Base-by-base conservation (phyloP, 2,888 invertebrate genomes). In the Oegoconia quadripuncta region DNA sequence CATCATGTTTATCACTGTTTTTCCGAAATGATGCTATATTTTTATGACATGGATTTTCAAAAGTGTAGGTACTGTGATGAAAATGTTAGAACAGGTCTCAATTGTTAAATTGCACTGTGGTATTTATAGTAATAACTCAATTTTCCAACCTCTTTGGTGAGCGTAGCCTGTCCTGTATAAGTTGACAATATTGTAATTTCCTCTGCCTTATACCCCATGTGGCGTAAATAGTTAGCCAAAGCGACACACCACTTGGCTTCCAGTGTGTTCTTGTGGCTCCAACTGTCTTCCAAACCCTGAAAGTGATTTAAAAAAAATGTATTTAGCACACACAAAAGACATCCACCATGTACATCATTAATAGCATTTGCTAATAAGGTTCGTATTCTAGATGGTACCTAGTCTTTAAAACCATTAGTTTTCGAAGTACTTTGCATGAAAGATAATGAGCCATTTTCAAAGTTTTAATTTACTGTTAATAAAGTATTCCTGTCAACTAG, bases 141-240 rank as follows among this genome's bases (percentile, higher is more conserved):
- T n/a, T n/a, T n/a, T n/a, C n/a, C n/a, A n/a, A 90, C 89, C 58
- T 88, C 77, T 53, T 76, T 81, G 39, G 93, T 74, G 25, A 89
- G 74, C 35, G 89, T 82, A 51, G 92, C 89, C 70, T 95, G 95
- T 3, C 92, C 94, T 6, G 89, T 88, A 61, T 95, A 95, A 0
- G 92, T 90, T 0, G 92, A 88, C 5, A 96, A 74, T 48, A 96
- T 91, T 0, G 95, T 95, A 27, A 96, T 91, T 44, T 94, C 89
- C 0, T 79, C 67, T 0, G 89, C 55, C 0, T 63, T 41, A 49
- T 93, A 93, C 0, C 90, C 89, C 70, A 91, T 91, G 31, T 83
- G 66, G 1, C 92, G 61, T 3, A 94, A 72, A 63, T 93, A 91
- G 22, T 86, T 73, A 1, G 91, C 91, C 0, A 94, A 68, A 0